phyloP scores from a whole-genome alignment of 1,140 invertebrate species.

The Bombus terrestris region DNA sequence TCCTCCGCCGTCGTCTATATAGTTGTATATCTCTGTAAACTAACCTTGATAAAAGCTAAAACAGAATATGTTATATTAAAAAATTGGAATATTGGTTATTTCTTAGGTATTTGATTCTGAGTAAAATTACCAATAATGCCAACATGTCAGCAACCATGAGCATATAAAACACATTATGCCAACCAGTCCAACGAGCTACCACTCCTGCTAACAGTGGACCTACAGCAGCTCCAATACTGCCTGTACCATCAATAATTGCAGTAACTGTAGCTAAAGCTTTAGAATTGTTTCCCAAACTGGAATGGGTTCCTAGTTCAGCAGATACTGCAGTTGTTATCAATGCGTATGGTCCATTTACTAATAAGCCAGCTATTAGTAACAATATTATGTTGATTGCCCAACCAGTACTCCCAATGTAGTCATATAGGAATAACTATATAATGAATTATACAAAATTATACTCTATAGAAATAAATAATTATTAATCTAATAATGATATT shows the following conservation, averaged over 20 bases:
- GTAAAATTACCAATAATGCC: conserved; percentile 87
- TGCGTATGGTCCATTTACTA: conserved; percentile 98
- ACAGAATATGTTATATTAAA: conserved; percentile 27
- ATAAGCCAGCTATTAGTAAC: conserved; percentile 89
- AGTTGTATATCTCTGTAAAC: conserved; percentile 76
- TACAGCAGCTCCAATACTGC: conserved; percentile 95
- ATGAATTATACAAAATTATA: conserved; percentile 45
- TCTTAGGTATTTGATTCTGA: neutral
- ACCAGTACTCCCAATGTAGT: conserved; percentile 86
- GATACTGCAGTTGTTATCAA: conserved; percentile 98
- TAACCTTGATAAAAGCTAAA: conserved; percentile 76
- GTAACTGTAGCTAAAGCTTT: conserved; percentile 97
- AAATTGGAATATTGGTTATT: neutral
- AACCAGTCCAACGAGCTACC: conserved; percentile 86
- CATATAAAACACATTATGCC: conserved; percentile 96
- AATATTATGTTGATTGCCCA: conserved; percentile 87
- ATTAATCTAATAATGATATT: neutral
- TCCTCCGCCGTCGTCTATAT: conserved; percentile 72
- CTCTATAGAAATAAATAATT: conserved; percentile 1
- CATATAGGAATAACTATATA: conserved; percentile 91
- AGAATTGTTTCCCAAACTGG: conserved; percentile 91
- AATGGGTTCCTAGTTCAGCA: conserved; percentile 95
- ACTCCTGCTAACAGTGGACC: conserved; percentile 95
- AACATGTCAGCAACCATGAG: conserved; percentile 92
- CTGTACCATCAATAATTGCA: conserved; percentile 98